Evolutionary conservation across 2,888 invertebrate species (phyloP).

Genomic region (Serrognathus titanus): DNA sequence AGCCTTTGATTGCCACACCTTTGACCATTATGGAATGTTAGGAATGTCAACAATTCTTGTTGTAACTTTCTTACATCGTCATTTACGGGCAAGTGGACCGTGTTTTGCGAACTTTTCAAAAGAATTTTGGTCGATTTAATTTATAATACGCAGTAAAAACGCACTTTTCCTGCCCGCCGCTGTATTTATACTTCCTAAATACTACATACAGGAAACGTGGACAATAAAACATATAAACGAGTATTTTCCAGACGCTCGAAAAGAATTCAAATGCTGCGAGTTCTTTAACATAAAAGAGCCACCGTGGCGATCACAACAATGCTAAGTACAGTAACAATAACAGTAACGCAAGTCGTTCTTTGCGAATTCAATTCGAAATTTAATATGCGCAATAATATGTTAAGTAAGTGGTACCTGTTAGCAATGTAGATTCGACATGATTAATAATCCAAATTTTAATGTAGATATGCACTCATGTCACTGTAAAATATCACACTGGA

Average conservation of each 20-base stretch:
- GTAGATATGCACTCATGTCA: conserved; percentile 14
- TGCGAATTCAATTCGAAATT: conserved; percentile 8
- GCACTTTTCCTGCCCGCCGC: neutral
- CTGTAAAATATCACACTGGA: conserved; percentile 16
- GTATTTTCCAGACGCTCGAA: neutral
- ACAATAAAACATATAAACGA: neutral
- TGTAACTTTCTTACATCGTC: conserved; percentile 10
- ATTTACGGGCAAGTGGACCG: neutral
- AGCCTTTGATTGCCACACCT: conserved; percentile 41
- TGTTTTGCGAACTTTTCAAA: neutral
- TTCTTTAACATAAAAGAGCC: conserved; percentile 30
- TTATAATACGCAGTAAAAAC: neutral
- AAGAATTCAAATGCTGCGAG: neutral
- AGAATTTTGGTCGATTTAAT: neutral
- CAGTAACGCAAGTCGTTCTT: conserved; percentile 20
- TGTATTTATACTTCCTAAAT: neutral
- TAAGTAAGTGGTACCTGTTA: neutral
- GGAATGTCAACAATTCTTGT: conserved; percentile 40
- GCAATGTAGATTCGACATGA: conserved; percentile 3
- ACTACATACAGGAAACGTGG: neutral
- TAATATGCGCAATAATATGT: neutral
- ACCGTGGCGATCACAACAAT: conserved; percentile 41
- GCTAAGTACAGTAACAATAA: conserved; percentile 35
- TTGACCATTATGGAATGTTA: conserved; percentile 42
- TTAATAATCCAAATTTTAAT: conserved; percentile 1